These are phyloP conservation scores for Plagodis pulveraria DNA, from an alignment of 2,888 invertebrate species.

Conservation along the genomic window DNA sequence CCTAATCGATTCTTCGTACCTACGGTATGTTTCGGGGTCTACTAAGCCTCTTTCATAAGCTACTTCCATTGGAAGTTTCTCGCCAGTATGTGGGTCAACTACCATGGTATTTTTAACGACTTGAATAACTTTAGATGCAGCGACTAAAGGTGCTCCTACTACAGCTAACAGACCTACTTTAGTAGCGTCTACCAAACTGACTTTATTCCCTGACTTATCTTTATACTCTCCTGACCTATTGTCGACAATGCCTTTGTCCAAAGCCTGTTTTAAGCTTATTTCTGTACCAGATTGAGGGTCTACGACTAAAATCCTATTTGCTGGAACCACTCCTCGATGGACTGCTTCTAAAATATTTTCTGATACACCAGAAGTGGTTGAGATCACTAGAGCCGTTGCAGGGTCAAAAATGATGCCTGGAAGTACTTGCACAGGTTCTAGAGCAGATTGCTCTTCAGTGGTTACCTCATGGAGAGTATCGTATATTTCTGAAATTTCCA, in stretches of 20 bases:
- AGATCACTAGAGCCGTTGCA: conserved; percentile 89
- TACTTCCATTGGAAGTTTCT: conserved; percentile 91
- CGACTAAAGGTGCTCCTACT: conserved; percentile 90
- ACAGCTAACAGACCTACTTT: conserved; percentile 91
- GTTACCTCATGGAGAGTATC: conserved; percentile 47
- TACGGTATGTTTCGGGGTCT: conserved; percentile 81
- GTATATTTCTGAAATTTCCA: conserved; percentile 86
- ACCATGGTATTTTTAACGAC: conserved; percentile 87
- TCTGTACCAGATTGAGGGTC: conserved; percentile 89
- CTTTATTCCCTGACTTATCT: conserved; percentile 87
- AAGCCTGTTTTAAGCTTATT: conserved; percentile 90
- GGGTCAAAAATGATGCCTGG: conserved; percentile 92
- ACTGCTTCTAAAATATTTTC: conserved; percentile 91
- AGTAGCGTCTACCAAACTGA: conserved; percentile 90
- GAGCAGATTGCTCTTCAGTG: conserved; percentile 68
- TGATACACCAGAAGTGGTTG: conserved; percentile 88
- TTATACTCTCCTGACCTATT: conserved; percentile 88
- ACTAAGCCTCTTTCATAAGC: conserved; percentile 92
- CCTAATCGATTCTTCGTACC: conserved; percentile 78
- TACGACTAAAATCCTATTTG: conserved; percentile 87
- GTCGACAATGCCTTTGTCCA: conserved; percentile 90
- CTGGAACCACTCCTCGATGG: conserved; percentile 89
- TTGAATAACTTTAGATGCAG: conserved; percentile 88
- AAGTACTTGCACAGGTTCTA: conserved; percentile 89
- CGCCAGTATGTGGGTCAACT: conserved; percentile 92